Base-by-base conservation (phyloP, 2,797 vertebrate species). In the Ctenopoma multispine region DNA sequence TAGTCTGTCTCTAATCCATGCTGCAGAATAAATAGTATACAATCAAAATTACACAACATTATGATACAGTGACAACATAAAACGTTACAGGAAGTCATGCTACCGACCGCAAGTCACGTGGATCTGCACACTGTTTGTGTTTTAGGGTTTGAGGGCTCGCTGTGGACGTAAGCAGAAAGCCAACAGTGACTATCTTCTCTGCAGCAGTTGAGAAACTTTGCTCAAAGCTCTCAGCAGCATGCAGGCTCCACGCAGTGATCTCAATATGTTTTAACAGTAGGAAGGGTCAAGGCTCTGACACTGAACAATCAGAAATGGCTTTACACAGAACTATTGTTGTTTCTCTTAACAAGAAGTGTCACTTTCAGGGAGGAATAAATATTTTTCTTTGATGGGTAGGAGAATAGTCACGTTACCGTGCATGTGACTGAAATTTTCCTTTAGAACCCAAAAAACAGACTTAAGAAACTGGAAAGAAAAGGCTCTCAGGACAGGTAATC, bases 201-300 rank as follows among this genome's bases (percentile, higher is more conserved):
- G 75, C 51, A 4, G 76, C 9, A 4, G 50, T 59, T 49, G 44
- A 60, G 81, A 67, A 82, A 78, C 65, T 44, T 71, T 71, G 70
- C 75, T 71, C 0, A 5, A 36, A 47, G 56, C 51, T 65, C 73
- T 54, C 66, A 1, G 54, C 51, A 0, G 77, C 3, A 4, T 0
- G n/a, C 60, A 4, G 63, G 50, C 68, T 23, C 61, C 81, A 67
- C 4, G 71, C 24, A 3, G 80, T 0, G 75, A 58, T 18, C 38
- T 2, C 20, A 77, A 43, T 70, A 75, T 38, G 65, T 70, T 65
- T 24, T 4, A 78, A 69, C 80, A 79, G 74, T 31, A 13, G 64
- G 67, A 75, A 15, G 53, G 50, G 59, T 74, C 72, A 6, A 62
- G 10, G 49, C 62, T 64, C 36, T 8, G 58, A 64, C 48, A 40